Conservation (phyloP, 1,140 invertebrate species). For the Sinonovacula constricta region DNA sequence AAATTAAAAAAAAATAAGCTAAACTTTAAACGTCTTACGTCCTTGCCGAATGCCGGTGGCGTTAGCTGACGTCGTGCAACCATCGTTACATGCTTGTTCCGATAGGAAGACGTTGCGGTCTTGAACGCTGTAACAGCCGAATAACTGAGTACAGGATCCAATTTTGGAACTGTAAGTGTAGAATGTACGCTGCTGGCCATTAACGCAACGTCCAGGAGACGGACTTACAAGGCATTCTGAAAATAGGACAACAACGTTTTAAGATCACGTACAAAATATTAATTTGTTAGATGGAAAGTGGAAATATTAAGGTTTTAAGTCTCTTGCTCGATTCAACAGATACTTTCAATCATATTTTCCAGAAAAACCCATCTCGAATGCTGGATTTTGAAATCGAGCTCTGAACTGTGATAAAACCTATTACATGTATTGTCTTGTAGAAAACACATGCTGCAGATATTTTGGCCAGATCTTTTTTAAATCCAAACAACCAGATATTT, state of each 20-base stretch:
- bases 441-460: neutral
- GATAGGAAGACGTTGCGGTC: slow-evolving; percentile 42
- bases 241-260: neutral
- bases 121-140: slow-evolving; percentile 44
- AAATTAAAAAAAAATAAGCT: too few relatives aligned
- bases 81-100: slow-evolving; percentile 10
- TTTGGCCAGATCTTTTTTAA: too few relatives aligned
- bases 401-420: neutral
- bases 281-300: neutral
- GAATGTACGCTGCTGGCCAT: slow-evolving; percentile 27
- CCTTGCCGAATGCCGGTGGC: too few relatives aligned
- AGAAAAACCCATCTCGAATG: neutral
- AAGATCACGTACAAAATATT: neutral
- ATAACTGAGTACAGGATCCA: slow-evolving; percentile 21
- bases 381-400: neutral
- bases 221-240: slow-evolving; percentile 43
- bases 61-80: slow-evolving; percentile 24
- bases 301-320: too few relatives aligned
- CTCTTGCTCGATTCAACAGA: too few relatives aligned
- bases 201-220: slow-evolving; percentile 28
- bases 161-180: slow-evolving; percentile 44
- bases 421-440: too few relatives aligned
- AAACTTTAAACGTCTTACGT: too few relatives aligned
- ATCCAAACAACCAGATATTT: too few relatives aligned
- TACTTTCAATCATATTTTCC: neutral